Evolutionary conservation across 2,797 vertebrate genomes (phyloP).

Genomic region (Hyperoplus immaculatus): DNA sequence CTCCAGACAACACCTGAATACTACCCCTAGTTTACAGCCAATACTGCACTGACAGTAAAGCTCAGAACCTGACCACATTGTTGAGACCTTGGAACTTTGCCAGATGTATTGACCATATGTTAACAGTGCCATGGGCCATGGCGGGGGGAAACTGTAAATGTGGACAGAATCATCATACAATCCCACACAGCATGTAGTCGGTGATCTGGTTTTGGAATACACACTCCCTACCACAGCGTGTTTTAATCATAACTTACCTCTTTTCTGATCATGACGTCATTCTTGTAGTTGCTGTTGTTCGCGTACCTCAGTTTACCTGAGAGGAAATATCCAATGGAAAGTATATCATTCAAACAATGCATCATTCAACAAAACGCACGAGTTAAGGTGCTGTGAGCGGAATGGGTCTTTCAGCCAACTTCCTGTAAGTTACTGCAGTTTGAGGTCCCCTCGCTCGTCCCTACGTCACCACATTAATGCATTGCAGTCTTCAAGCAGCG

Average conservation of each 20-base stretch:
- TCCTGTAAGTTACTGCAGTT: no score
- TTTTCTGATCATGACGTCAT: constrained; percentile 99
- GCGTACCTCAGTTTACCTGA: constrained; percentile 96
- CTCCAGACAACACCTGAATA: no score
- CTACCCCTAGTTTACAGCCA: not conserved
- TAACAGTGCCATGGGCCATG: no score
- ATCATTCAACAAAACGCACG: not conserved
- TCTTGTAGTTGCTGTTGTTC: constrained; percentile 99
- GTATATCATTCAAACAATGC: fast-evolving
- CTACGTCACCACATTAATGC: no score
- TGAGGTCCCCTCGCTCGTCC: no score
- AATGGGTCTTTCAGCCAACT: no score
- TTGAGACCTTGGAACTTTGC: not conserved
- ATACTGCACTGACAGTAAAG: not conserved
- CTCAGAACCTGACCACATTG: not conserved
- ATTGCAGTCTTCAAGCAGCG: no score
- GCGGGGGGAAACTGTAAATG: no score
- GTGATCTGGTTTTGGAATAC: not conserved
- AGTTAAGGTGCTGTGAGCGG: not conserved
- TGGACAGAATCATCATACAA: not conserved
- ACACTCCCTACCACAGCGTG: not conserved
- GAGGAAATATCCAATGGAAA: not conserved
- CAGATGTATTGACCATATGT: not conserved
- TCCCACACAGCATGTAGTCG: not conserved
- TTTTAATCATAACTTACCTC: constrained; percentile 85